These are phyloP conservation scores for Macrophya annulata DNA, from an alignment of 2,888 invertebrate genomes.

Conservation along the genomic window DNA sequence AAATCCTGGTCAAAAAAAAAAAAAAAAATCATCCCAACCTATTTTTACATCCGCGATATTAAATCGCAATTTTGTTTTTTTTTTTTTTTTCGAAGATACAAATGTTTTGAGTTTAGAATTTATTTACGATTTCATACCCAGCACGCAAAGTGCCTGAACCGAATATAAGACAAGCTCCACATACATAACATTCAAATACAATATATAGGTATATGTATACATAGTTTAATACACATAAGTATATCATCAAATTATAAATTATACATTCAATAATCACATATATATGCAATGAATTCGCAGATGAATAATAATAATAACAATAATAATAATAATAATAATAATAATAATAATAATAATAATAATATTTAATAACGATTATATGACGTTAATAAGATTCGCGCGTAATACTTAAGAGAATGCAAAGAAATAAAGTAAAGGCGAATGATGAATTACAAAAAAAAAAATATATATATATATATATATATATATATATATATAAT, in stretches of 20 bases:
- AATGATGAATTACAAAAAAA: neutral
- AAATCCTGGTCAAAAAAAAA: too few species aligned
- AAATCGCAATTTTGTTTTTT: too few species aligned
- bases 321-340: neutral
- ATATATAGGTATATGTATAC: too few species aligned
- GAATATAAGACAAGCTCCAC: too few species aligned
- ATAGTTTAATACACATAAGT: neutral
- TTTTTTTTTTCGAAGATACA: too few species aligned
- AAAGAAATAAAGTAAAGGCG: neutral
- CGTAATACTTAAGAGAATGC: neutral
- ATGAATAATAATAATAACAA: neutral
- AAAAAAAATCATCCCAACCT: too few species aligned
- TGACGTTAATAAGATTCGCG: conserved; percentile 7
- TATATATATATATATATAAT: neutral
- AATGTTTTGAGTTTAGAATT: too few species aligned
- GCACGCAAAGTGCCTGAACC: too few species aligned
- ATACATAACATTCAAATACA: too few species aligned
- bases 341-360: neutral
- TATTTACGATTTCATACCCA: too few species aligned
- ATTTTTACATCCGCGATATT: too few species aligned
- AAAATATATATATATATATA: neutral
- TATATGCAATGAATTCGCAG: neutral
- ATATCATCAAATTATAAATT: neutral
- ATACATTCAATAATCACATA: neutral
- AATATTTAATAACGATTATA: neutral